Percentiles rank a stretch among this genome's conserved stretches.
Evolutionary conservation across 2,888 invertebrate genomes (phyloP).

Genomic region (Limenitis arthemis): DNA sequence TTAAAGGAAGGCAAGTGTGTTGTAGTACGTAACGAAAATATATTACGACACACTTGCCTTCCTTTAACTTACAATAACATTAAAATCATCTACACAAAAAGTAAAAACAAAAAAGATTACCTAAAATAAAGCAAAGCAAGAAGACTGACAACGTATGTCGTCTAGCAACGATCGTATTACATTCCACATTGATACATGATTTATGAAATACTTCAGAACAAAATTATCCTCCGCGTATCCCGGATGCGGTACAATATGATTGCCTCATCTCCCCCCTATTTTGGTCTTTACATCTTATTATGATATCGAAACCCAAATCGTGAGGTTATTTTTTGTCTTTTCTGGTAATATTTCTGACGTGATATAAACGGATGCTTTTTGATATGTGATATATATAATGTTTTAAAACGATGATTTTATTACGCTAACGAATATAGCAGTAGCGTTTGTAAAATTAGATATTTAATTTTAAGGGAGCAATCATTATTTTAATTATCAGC

Average conservation of each 20-base stretch:
- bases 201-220: constrained; percentile 47
- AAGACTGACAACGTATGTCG: constrained; percentile 24
- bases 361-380: constrained; percentile 18
- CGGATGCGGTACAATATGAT: constrained; percentile 53
- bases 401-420: constrained; percentile 2
- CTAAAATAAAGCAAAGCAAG: constrained; percentile 22
- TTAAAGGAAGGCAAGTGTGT: too few species aligned
- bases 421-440: too few species aligned
- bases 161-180: constrained; percentile 30
- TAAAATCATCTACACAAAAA: too few species aligned
- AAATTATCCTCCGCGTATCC: constrained; percentile 46
- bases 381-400: constrained; percentile 19
- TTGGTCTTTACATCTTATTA: constrained; percentile 52
- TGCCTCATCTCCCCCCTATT: constrained; percentile 46
- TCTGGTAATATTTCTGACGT: constrained; percentile 11
- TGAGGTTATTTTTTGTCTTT: constrained; percentile 23
- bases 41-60: too few species aligned
- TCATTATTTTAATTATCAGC: too few species aligned
- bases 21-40: too few species aligned
- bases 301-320: constrained; percentile 42
- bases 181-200: constrained; percentile 46
- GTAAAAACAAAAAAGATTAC: not conserved
- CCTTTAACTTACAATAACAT: too few species aligned
- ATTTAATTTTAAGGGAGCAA: too few species aligned
- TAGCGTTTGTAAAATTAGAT: too few species aligned